Conservation (phyloP, 2,113 vertebrate genomes). For the Phycodurus eques region DNA sequence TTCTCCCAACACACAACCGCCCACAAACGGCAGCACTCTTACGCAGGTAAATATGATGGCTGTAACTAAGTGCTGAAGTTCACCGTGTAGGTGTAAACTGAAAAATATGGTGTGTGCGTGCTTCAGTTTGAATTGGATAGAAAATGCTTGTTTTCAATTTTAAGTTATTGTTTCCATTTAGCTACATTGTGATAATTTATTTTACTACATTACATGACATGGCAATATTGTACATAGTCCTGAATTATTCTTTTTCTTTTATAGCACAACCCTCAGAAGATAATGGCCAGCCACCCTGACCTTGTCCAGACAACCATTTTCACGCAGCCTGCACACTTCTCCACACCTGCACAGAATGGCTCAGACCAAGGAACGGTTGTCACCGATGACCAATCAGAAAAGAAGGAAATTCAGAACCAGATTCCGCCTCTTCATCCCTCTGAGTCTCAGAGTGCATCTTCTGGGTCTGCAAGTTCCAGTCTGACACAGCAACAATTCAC, state of each 20-base stretch:
- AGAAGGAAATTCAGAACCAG: conserved; percentile 47
- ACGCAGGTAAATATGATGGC: conserved; percentile 66
- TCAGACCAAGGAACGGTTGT: conserved; percentile 34
- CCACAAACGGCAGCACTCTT: conserved; percentile 53
- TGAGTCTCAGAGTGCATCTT: conserved; percentile 65
- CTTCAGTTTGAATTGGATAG: conserved; percentile 9
- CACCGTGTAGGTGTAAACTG: conserved; percentile 45
- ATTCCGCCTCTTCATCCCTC: conserved; percentile 68
- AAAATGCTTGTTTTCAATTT: too few relatives aligned
- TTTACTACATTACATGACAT: not conserved
- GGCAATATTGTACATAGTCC: not conserved
- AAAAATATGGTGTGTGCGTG: conserved; percentile 13
- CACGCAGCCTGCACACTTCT: conserved; percentile 42
- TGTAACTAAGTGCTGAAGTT: conserved; percentile 39
- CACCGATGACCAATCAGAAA: conserved; percentile 43
- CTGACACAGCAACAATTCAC: conserved; percentile 67
- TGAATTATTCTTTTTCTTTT: conserved; percentile 8
- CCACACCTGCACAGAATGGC: conserved; percentile 41
- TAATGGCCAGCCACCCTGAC: conserved; percentile 31
- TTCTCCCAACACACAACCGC: conserved; percentile 53
- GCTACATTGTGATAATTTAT: too few relatives aligned
- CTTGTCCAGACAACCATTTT: conserved; percentile 28
- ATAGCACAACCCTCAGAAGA: conserved; percentile 31
- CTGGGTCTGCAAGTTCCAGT: conserved; percentile 43
- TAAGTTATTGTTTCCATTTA: too few relatives aligned